phyloP scores from a whole-genome alignment of 2,113 vertebrate genomes.

The Hylia prasina region DNA sequence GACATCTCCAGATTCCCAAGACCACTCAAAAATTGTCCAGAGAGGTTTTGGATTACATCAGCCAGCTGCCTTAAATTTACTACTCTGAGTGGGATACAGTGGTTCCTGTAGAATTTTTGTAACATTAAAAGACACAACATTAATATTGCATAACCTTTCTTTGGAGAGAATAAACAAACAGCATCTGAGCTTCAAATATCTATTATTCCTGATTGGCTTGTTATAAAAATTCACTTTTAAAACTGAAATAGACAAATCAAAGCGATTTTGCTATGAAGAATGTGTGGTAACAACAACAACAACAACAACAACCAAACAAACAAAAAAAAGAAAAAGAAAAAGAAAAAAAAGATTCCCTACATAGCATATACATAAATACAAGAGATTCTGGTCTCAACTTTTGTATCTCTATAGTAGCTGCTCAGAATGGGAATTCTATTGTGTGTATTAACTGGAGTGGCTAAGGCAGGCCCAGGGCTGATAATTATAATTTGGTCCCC shows the following conservation, averaged over 20 bases:
- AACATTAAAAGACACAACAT: slow-evolving; percentile 1
- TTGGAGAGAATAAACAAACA: neutral
- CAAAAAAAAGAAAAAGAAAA: neutral
- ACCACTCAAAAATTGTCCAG: neutral
- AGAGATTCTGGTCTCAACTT: slow-evolving; percentile 8
- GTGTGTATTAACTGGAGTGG: slow-evolving; percentile 9
- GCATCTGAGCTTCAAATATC: neutral
- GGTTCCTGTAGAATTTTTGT: neutral
- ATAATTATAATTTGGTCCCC: slow-evolving; percentile 24
- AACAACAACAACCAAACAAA: no score
- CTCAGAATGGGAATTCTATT: neutral
- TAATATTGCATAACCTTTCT: slow-evolving; percentile 20
- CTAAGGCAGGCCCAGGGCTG: neutral
- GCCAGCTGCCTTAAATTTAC: neutral
- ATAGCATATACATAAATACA: slow-evolving; percentile 20
- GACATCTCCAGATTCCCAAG: neutral
- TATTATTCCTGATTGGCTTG: neutral
- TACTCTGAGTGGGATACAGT: neutral
- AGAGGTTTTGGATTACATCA: neutral
- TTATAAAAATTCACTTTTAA: slow-evolving; percentile 39
- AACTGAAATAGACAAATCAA: slow-evolving; percentile 35
- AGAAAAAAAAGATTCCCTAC: neutral
- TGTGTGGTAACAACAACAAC: neutral
- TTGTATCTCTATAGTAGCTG: neutral
- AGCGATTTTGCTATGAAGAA: neutral